These are phyloP conservation scores for Decapterus maruadsi DNA, from an alignment of 2,797 vertebrate genomes.

Conservation along the genomic window DNA sequence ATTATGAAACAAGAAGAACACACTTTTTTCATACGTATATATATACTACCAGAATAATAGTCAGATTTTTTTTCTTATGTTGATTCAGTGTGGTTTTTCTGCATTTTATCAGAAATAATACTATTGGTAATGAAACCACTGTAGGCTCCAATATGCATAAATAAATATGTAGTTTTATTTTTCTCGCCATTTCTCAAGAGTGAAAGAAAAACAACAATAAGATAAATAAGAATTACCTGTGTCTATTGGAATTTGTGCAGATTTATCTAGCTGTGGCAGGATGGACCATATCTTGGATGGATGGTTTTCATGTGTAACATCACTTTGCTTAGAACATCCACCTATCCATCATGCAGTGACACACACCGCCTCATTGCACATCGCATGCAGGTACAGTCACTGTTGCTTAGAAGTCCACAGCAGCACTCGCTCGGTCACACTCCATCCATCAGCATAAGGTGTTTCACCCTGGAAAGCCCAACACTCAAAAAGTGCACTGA, in stretches of 20 bases:
- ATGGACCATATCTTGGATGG: constrained; percentile 73
- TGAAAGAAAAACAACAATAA: background rate
- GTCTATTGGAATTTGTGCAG: constrained; percentile 48
- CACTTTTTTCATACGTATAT: background rate
- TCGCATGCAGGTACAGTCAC: constrained; percentile 74
- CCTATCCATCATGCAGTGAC: constrained; percentile 80
- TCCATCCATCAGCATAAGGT: constrained; percentile 80
- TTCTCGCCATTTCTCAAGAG: background rate
- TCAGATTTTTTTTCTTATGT: background rate
- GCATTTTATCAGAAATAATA: background rate
- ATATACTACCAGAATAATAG: background rate
- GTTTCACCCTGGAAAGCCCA: constrained; percentile 61
- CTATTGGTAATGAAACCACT: background rate
- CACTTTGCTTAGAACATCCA: constrained; percentile 78
- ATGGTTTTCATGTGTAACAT: constrained; percentile 81
- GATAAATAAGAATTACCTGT: constrained; percentile 13
- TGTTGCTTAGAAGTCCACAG: constrained; percentile 78
- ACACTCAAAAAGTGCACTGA: constrained; percentile 60
- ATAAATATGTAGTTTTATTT: constrained; percentile 1
- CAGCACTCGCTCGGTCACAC: constrained; percentile 71
- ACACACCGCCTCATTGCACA: constrained; percentile 81
- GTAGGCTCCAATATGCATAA: background rate
- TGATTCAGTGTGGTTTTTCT: background rate
- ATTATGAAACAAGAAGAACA: constrained; percentile 12
- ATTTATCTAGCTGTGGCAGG: constrained; percentile 68